phyloP scores from a whole-genome alignment of 37 sponge, comb jelly and placozoan genomes.

The Axinella damicornis region DNA sequence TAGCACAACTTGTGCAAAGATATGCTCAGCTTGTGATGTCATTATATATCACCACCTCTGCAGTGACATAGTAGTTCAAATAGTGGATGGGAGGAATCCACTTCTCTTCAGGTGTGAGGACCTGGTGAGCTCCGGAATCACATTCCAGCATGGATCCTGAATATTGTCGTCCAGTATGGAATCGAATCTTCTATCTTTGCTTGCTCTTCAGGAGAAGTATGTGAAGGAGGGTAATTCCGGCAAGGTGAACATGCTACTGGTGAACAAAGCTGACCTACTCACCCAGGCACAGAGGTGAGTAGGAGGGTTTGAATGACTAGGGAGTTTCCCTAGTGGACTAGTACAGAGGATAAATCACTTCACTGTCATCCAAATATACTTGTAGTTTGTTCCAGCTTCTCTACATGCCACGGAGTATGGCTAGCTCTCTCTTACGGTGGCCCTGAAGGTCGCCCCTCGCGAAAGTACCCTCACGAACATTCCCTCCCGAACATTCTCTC shows the following conservation, averaged over 20 bases:
- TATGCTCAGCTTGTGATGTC: too few relatives aligned
- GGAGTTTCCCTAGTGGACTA: too few relatives aligned
- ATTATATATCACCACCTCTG: background rate
- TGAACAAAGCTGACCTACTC: constrained; percentile 91
- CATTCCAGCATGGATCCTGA: background rate
- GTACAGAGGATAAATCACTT: too few relatives aligned
- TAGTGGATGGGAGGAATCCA: constrained; percentile 94
- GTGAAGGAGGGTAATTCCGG: constrained; percentile 68
- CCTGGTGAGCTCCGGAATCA: constrained; percentile 48
- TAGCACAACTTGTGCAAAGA: too few relatives aligned
- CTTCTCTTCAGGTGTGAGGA: constrained; percentile 89
- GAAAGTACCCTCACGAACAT: too few relatives aligned
- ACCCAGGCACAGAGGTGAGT: constrained; percentile 82
- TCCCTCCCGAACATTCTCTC: too few relatives aligned
- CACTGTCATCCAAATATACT: too few relatives aligned
- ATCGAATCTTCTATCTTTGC: background rate
- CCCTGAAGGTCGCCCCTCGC: too few relatives aligned
- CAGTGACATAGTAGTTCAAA: constrained; percentile 95
- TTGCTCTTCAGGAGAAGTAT: constrained; percentile 77
- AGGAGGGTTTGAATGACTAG: too few relatives aligned
- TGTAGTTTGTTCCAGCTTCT: too few relatives aligned
- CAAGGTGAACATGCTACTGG: constrained; percentile 81
- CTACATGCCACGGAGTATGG: too few relatives aligned
- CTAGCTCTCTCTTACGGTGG: too few relatives aligned
- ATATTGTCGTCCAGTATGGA: background rate